Conservation (phyloP, 2,797 vertebrate species). For the Capromys pilorides region DNA sequence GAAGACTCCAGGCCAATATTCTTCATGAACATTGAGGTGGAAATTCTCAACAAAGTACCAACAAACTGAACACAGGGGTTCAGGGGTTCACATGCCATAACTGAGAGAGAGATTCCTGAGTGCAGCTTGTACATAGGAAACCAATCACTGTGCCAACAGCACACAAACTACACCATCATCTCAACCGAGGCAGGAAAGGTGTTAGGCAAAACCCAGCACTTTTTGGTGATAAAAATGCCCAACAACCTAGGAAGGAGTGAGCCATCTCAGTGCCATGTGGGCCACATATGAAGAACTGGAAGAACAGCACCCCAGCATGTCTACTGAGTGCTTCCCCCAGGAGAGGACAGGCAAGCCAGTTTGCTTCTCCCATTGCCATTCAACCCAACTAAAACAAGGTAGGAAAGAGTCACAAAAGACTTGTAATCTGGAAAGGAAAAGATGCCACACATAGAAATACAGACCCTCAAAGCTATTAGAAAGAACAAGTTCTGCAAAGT, state of each 20-base stretch:
- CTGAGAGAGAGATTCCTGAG: neutral
- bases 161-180: neutral
- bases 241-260: neutral
- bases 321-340: neutral
- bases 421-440: too few relatives aligned
- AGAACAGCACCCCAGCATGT: accelerated
- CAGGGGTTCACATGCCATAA: neutral
- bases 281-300: neutral
- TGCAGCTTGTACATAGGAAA: neutral
- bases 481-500: neutral
- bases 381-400: neutral
- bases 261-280: accelerated
- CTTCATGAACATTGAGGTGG: neutral
- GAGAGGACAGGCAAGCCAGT: neutral
- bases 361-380: neutral
- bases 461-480: too few relatives aligned
- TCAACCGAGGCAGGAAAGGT: neutral
- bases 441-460: too few relatives aligned
- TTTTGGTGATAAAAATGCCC: neutral
- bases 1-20: neutral
- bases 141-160: neutral
- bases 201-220: neutral
- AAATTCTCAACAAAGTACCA: neutral
- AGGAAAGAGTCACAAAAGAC: too few relatives aligned
- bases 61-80: neutral